Evolutionary conservation across 2,888 invertebrate genomes (phyloP), one percentile per base, ranked within the genome.

Genomic region (Oxytorus armatus): DNA sequence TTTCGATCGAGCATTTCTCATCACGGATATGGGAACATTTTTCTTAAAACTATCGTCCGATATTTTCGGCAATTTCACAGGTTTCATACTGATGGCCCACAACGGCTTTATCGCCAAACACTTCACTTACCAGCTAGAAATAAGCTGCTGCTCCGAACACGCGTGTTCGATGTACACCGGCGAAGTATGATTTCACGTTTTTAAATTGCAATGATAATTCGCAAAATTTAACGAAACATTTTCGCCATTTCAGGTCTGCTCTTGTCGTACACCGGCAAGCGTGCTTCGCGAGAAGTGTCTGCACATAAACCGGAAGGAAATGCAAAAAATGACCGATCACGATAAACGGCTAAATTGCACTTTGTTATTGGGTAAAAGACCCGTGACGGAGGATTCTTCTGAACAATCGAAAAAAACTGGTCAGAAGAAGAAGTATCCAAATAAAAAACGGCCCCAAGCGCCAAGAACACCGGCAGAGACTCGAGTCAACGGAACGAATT

Each of bases 1-100:
- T 0, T 84, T 85, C 44, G 83, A 88, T 36, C 77, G 66, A 14
- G 89, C 86, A 0, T 84, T 89, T 39, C 61, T 61, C 18, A 74
- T 90, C 21, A 72, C 82, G 3, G 73, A 84, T 1, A 88, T 88
- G 86, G 89, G 88, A 2, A 29, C 89, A 0, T 90, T 90, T 53
- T 89, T 88, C 53, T 25, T 89, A 4, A 86, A 85, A 3, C 47
- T 89, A 0, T 61, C 23, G 0, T 68, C 87, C 10, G 73, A 85
- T 59, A 36, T 23, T 0, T 80, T 77, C 2, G 85, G 87, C 0
- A 77, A 84, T 61, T 65, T 90, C 4, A 47, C 14, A 1, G 86
- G 83, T 14, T 77, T 36, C 25, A 49, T 89, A 1, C 83, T 84
- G 69, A 87, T 88, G 47, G 81, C 86, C 0, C 86, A 87, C 61